Evolutionary conservation across 2,113 vertebrate species (phyloP).

Genomic region (Cebidichthys violaceus): DNA sequence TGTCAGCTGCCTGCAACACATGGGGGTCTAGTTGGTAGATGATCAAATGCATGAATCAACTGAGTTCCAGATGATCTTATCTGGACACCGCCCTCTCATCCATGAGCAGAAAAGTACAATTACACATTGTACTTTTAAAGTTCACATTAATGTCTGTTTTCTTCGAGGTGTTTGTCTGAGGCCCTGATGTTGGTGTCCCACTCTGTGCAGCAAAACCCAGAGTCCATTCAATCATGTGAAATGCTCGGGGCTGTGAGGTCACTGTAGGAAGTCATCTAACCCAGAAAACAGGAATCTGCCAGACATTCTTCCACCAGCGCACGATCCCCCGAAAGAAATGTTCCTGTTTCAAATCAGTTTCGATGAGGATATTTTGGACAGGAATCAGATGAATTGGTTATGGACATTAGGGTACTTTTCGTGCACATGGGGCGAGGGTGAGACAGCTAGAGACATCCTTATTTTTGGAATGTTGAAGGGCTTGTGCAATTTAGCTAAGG

Average conservation of each 20-base stretch:
- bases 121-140: conserved; percentile 25
- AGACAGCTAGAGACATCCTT: conserved; percentile 65
- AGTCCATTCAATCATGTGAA: conserved; percentile 48
- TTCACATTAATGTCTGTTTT: background rate
- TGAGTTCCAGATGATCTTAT: conserved; percentile 49
- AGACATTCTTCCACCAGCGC: conserved; percentile 69
- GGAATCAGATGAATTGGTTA: conserved; percentile 71
- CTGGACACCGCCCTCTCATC: conserved; percentile 36
- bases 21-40: conserved; percentile 38
- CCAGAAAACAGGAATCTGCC: conserved; percentile 69
- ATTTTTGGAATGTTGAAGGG: conserved; percentile 69
- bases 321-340: conserved; percentile 67
- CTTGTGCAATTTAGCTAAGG: conserved; percentile 67
- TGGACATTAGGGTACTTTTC: conserved; percentile 55
- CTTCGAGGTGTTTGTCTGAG: conserved; percentile 42
- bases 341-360: conserved; percentile 74
- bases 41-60: conserved; percentile 40
- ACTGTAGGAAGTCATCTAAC: conserved; percentile 63
- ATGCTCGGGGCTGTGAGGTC: conserved; percentile 61
- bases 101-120: conserved; percentile 43
- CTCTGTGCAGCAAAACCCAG: conserved; percentile 30
- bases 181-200: conserved; percentile 55
- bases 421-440: conserved; percentile 59
- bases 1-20: conserved; percentile 58
- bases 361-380: conserved; percentile 72